Evolutionary conservation across 2,888 invertebrate genomes (phyloP).

Genomic region (Cephus sareptanus): DNA sequence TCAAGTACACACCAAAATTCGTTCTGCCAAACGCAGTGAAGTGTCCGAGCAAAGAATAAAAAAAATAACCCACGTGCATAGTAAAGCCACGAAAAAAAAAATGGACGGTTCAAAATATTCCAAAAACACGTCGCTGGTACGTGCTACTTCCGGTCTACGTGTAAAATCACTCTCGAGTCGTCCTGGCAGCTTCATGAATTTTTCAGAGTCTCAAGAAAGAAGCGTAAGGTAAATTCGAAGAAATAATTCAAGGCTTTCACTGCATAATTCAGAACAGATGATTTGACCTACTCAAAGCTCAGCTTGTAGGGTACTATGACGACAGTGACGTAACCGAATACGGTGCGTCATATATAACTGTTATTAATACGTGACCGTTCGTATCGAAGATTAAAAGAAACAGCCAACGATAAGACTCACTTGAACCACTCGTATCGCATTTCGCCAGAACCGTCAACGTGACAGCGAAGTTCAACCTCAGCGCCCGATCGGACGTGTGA

Average conservation of each 20-base stretch:
- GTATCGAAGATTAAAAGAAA: neutral
- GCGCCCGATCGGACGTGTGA: constrained; percentile 67
- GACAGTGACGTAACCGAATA: neutral
- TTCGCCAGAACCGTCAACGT: constrained; percentile 75
- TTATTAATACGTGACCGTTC: neutral
- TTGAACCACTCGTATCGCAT: constrained; percentile 76
- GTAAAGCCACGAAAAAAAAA: neutral
- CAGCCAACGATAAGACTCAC: constrained; percentile 58
- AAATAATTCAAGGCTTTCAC: neutral
- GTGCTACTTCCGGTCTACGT: no score
- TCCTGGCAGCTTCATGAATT: neutral
- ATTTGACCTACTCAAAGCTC: neutral
- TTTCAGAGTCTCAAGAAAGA: neutral
- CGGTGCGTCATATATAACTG: neutral
- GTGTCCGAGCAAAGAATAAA: no score
- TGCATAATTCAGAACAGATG: neutral
- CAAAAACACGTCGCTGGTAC: no score
- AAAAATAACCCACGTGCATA: no score
- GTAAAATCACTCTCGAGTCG: neutral
- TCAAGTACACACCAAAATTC: neutral
- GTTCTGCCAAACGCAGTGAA: no score
- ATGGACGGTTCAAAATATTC: no score
- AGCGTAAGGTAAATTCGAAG: neutral
- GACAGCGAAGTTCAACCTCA: constrained; percentile 73
- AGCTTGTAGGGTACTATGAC: neutral